Base-by-base conservation (phyloP, 1,140 invertebrate genomes). In the Propsilocerus akamusi region DNA sequence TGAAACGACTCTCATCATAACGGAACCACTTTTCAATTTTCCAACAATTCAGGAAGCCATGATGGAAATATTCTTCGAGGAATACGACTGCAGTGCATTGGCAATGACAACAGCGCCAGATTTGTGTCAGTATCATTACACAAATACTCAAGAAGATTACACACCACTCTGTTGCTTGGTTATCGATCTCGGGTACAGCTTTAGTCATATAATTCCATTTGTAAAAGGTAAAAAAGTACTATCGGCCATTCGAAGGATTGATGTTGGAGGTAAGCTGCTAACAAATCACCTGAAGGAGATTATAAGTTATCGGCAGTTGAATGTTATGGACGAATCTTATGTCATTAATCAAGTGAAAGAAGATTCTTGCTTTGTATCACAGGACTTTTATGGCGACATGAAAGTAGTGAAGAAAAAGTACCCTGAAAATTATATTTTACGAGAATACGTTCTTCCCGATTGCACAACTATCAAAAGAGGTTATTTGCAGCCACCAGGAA, bases 341-440 rank as follows among this genome's bases (percentile, higher is more conserved):
- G 92, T 99, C 0, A 93, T 99, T 8, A 99, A 99, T 68, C 93
- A 99, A 69, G 83, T 88, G 0, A 99, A 99, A 66, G 97, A 99
- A 70, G 95, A 99, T 65, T 79, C 85, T 0, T 99, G 95, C 62
- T 99, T 83, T 72, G 90, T 99, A 0, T 86, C 92, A 1, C 72
- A 77, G 56, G 74, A 97, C 60, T 93, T 96, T 59, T 80, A 78
- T 58, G 67, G 69, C 14, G 91, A 97, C 53, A 86, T 99, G 80
- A 72, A 77, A 32, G 78, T 75, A 48, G 80, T 88, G 5, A 77
- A 76, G 63, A 70, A 69, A 47, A 77, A 76, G 63, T 59, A 58
- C 49, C 53, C 58, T 7, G 67, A 69, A 1, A 65, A 66, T 17
- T 83, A 85, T 58, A 85, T 96, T 48, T 71, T 81, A 1, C 74